A percentile compares a stretch with the other conserved stretches of the same genome.
Evolutionary conservation across 2,113 vertebrate species (phyloP).

Genomic region (Porphyrio hochstetteri): DNA sequence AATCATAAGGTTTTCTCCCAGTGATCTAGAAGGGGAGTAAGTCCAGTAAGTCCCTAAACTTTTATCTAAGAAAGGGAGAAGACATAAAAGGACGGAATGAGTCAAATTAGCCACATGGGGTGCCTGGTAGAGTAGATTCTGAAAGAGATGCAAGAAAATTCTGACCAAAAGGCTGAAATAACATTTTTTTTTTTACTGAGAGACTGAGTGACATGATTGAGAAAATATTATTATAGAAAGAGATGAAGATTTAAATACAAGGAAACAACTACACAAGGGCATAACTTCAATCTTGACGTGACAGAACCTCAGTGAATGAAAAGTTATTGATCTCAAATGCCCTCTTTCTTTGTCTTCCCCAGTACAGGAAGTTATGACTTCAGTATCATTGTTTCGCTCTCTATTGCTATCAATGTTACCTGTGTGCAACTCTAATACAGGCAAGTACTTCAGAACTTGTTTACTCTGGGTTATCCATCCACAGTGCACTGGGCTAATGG

Average conservation of each 20-base stretch:
- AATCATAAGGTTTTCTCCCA: not conserved
- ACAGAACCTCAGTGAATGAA: not conserved
- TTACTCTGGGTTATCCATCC: not conserved
- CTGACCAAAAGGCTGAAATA: not conserved
- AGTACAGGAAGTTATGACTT: not conserved
- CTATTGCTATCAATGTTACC: not conserved
- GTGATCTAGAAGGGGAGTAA: not conserved
- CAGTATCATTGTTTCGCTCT: not conserved
- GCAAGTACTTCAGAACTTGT: not conserved
- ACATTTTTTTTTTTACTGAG: not conserved
- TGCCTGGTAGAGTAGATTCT: not conserved
- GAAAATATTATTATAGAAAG: not conserved
- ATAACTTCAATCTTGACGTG: not conserved
- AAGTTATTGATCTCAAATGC: not conserved
- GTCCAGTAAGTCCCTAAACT: not conserved
- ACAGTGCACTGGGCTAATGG: accelerated
- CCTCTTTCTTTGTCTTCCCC: not conserved
- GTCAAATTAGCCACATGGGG: not conserved
- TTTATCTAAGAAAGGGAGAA: not conserved
- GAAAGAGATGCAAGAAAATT: not conserved
- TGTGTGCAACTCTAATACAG: not conserved
- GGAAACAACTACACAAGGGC: not conserved
- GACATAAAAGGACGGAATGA: not conserved
- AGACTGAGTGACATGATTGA: not conserved
- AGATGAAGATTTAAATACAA: not conserved